Percentiles rank a stretch among this genome's conserved stretches.
Evolutionary conservation across 2,888 invertebrate genomes (phyloP).

Genomic region (Leptinotarsa haldemani): DNA sequence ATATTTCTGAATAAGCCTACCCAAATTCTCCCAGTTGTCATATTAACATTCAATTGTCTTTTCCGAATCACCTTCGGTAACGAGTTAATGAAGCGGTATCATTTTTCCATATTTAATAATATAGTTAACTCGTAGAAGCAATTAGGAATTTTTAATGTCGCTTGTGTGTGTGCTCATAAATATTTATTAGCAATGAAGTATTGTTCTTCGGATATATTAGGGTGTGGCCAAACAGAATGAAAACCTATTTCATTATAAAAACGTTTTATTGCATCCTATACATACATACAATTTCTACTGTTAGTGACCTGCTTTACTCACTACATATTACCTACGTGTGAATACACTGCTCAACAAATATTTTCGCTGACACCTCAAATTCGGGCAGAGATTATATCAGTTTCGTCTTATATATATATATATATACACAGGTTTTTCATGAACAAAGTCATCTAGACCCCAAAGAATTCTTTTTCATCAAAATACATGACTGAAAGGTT

Average conservation of each 20-base stretch:
- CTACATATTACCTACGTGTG: slow-evolving; percentile 34
- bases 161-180: slow-evolving; percentile 40
- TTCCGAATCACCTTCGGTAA: slow-evolving; percentile 29
- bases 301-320: slow-evolving; percentile 42
- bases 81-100: slow-evolving; percentile 35
- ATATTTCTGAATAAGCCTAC: slow-evolving; percentile 16
- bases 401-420: no score
- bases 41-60: slow-evolving; percentile 40
- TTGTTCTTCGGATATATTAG: slow-evolving; percentile 47
- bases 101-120: slow-evolving; percentile 45
- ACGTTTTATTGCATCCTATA: slow-evolving; percentile 48
- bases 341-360: slow-evolving; percentile 22
- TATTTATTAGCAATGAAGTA: slow-evolving; percentile 46
- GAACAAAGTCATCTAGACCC: no score
- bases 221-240: slow-evolving; percentile 46
- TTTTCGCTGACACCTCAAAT: background rate
- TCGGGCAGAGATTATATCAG: no score
- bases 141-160: slow-evolving; percentile 46
- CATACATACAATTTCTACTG: slow-evolving; percentile 42
- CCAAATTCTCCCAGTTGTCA: slow-evolving; percentile 29
- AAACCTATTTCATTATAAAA: slow-evolving; percentile 49
- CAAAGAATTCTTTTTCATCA: no score
- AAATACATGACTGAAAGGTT: no score
- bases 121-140: slow-evolving; percentile 39
- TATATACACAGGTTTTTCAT: no score